A percentile compares a stretch with the other conserved stretches of the same genome.
Conservation (phyloP, 2,888 invertebrate genomes). For the Meteorus colon region DNA sequence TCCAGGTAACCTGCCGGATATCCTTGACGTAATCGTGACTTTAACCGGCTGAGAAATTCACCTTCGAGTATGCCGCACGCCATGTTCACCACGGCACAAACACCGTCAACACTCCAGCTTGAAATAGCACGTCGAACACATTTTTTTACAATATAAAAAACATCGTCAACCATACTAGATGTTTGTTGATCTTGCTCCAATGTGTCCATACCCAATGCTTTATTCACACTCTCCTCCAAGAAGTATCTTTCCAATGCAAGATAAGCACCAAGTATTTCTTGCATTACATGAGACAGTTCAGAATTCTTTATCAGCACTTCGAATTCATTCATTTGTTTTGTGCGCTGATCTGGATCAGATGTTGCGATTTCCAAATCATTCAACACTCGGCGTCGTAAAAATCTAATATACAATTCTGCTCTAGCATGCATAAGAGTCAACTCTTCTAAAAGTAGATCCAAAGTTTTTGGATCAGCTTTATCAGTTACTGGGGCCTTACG, state of each 20-base stretch:
- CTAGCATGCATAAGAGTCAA: slow-evolving; percentile 93
- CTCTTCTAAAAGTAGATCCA: slow-evolving; percentile 92
- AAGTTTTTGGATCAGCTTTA: slow-evolving; percentile 85
- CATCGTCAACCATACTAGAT: slow-evolving; percentile 97
- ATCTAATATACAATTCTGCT: slow-evolving; percentile 92
- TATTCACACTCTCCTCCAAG: slow-evolving; percentile 94
- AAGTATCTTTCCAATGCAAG: slow-evolving; percentile 95
- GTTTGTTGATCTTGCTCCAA: slow-evolving; percentile 83
- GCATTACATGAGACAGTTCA: slow-evolving; percentile 84
- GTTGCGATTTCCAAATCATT: slow-evolving; percentile 79
- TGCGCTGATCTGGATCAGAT: slow-evolving; percentile 74
- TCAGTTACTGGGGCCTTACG: slow-evolving; percentile 73
- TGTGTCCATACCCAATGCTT: slow-evolving; percentile 88
- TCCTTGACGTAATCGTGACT: slow-evolving; percentile 83
- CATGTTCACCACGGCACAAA: slow-evolving; percentile 97
- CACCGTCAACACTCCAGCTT: slow-evolving; percentile 94
- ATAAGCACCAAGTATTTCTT: slow-evolving; percentile 90
- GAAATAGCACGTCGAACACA: slow-evolving; percentile 94
- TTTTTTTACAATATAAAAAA: slow-evolving; percentile 97
- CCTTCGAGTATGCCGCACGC: slow-evolving; percentile 91
- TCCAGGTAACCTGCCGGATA: slow-evolving; percentile 87
- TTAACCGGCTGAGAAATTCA: slow-evolving; percentile 84
- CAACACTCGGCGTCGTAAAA: slow-evolving; percentile 84
- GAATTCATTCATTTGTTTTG: slow-evolving; percentile 74
- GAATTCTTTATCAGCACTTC: slow-evolving; percentile 83